Evolutionary conservation across 2,113 vertebrate genomes (phyloP).

Genomic region (Parus major): DNA sequence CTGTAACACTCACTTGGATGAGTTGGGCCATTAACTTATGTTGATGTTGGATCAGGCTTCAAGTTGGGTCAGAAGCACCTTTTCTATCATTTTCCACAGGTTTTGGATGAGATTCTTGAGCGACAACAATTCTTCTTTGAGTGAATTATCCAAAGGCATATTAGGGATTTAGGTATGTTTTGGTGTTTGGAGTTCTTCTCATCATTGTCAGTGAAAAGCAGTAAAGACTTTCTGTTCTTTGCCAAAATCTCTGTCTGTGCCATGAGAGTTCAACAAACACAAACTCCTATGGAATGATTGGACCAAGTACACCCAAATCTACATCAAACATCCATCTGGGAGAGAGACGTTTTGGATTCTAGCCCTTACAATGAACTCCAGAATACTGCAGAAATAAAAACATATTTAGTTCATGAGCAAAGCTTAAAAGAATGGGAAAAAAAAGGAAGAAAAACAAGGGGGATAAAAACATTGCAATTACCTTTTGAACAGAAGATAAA

Average conservation of each 20-base stretch:
- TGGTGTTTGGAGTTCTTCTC: background rate
- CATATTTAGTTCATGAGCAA: background rate
- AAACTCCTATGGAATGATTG: background rate
- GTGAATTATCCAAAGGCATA: background rate
- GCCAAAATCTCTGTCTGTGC: background rate
- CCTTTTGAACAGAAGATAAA: background rate
- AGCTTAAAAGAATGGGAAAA: background rate
- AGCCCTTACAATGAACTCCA: background rate
- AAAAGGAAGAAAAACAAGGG: background rate
- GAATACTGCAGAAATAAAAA: background rate
- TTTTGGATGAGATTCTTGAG: background rate
- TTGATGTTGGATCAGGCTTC: background rate
- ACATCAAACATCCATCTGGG: background rate
- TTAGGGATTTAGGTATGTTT: background rate
- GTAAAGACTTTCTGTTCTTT: background rate
- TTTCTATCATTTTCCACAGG: background rate
- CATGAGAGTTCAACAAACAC: background rate
- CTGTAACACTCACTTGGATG: background rate
- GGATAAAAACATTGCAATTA: background rate
- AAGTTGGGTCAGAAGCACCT: background rate
- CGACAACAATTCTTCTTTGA: background rate
- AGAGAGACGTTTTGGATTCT: background rate
- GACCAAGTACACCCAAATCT: background rate
- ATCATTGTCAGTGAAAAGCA: background rate
- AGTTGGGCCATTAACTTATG: background rate